These are phyloP conservation scores for Exaiptasia diaphana DNA, from an alignment of 64 coral and sea anemone genomes.

Conservation along the genomic window DNA sequence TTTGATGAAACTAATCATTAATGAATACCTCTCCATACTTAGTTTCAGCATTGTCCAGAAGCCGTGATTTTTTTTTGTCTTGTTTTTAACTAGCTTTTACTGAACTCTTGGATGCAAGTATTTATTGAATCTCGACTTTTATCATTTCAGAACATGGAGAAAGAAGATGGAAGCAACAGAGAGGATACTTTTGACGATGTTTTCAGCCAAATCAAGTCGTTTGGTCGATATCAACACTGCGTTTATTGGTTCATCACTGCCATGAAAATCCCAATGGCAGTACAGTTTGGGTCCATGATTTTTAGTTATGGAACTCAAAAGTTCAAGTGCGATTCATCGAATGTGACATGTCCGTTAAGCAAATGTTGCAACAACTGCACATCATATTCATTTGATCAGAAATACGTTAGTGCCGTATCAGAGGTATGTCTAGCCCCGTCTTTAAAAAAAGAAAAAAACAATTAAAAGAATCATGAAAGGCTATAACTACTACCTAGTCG, in stretches of 20 bases:
- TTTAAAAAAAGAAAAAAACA: no score
- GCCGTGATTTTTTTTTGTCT: no score
- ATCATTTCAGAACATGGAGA: no score
- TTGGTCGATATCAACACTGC: constrained; percentile 9
- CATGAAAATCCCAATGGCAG: neutral
- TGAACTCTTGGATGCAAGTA: no score
- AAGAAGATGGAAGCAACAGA: neutral
- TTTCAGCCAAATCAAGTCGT: constrained; percentile 7
- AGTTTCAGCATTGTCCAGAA: no score
- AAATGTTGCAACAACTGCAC: constrained; percentile 45
- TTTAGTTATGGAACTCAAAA: constrained; percentile 19
- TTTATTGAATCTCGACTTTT: no score
- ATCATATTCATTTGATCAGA: constrained; percentile 18
- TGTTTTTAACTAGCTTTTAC: no score
- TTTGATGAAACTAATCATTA: no score
- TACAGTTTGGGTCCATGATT: constrained; percentile 11
- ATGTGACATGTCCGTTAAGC: neutral
- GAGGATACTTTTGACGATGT: constrained; percentile 19
- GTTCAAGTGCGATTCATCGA: constrained; percentile 16
- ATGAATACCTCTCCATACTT: no score
- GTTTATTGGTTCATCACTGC: neutral
- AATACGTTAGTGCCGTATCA: constrained; percentile 33
- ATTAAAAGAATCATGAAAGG: no score
- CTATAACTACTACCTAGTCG: neutral
- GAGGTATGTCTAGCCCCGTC: constrained; percentile 16